Percentiles rank a stretch among this genome's conserved stretches.
These are phyloP conservation scores for Astropecten irregularis DNA, from an alignment of 53 echinoderm and acorn worm species.

Conservation along the genomic window DNA sequence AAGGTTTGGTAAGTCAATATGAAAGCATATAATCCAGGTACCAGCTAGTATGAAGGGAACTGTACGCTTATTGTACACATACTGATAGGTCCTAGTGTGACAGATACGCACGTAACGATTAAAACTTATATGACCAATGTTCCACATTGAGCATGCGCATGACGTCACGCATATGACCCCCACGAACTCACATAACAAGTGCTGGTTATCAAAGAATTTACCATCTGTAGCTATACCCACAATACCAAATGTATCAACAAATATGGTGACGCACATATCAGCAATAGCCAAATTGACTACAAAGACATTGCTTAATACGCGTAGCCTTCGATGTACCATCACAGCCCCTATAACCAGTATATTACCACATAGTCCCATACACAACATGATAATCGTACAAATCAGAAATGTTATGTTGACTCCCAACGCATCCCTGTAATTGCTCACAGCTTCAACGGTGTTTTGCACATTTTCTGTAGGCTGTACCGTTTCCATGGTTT, in stretches of 20 bases:
- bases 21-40: conserved; percentile 77
- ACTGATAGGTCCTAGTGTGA: conserved; percentile 65
- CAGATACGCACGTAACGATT: conserved; percentile 87
- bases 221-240: conserved; percentile 67
- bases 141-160: conserved; percentile 89
- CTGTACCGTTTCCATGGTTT: neutral
- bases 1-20: conserved; percentile 84
- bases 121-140: conserved; percentile 74
- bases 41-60: conserved; percentile 56
- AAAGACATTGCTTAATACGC: conserved; percentile 75
- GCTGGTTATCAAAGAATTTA: conserved; percentile 61
- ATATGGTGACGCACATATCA: conserved; percentile 73
- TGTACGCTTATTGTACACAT: conserved; percentile 75
- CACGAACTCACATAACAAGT: conserved; percentile 67
- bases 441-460: neutral
- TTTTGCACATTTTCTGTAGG: neutral
- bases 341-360: conserved; percentile 79
- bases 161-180: conserved; percentile 78
- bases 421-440: neutral
- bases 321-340: conserved; percentile 60
- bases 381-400: conserved; percentile 58
- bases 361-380: conserved; percentile 71
- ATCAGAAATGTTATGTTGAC: conserved; percentile 59
- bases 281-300: conserved; percentile 81
- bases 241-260: conserved; percentile 76